phyloP scores from a whole-genome alignment of 1,140 invertebrate genomes.

The Ceratitis capitata region DNA sequence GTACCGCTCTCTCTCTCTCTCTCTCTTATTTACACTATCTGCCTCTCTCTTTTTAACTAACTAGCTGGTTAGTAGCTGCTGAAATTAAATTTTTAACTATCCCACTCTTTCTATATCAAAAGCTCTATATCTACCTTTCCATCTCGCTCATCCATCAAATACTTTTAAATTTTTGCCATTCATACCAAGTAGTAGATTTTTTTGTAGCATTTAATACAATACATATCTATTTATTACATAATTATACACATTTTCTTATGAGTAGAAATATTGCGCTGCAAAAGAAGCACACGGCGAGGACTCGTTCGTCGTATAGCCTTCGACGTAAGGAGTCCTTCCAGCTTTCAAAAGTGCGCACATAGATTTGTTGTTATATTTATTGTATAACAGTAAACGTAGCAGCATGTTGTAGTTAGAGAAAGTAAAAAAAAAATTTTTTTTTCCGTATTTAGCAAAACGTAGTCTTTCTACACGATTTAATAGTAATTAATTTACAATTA shows the following conservation, averaged over 20 bases:
- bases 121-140: background rate
- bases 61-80: background rate
- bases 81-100: background rate
- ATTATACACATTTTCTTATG: background rate
- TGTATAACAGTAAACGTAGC: background rate
- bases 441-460: background rate
- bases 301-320: background rate
- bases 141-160: background rate
- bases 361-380: background rate
- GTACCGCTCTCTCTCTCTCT: background rate
- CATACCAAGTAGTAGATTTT: slow-evolving; percentile 19
- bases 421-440: background rate
- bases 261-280: background rate
- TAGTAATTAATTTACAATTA: slow-evolving; percentile 10
- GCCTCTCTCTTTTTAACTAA: background rate
- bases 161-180: background rate
- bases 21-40: background rate
- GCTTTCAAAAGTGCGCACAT: background rate
- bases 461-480: background rate
- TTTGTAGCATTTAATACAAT: slow-evolving; percentile 26
- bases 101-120: background rate
- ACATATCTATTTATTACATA: background rate
- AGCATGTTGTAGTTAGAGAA: background rate
- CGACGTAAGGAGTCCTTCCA: background rate
- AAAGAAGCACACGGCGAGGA: background rate